Conservation (phyloP, 92 coral and sea anemone species). For the Blastomussa wellsi region DNA sequence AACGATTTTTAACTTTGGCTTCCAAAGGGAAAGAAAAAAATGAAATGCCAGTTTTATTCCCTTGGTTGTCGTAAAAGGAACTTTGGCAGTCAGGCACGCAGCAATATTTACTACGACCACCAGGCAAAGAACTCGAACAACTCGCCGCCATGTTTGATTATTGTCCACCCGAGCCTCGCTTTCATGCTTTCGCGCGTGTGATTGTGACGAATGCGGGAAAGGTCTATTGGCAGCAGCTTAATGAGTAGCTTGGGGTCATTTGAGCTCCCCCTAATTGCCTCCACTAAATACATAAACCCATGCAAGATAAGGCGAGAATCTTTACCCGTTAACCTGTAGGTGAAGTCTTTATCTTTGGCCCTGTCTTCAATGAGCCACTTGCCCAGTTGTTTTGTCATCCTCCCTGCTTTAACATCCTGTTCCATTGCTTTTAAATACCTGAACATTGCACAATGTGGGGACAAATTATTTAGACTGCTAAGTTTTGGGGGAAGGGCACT, state of each 20-base stretch:
- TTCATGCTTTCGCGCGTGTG: no score
- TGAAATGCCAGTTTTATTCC: no score
- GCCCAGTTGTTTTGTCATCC: constrained; percentile 51
- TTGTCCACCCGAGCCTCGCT: no score
- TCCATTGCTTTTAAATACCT: constrained; percentile 48
- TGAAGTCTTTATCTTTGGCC: constrained; percentile 48
- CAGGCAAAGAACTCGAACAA: no score
- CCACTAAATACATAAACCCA: constrained; percentile 64
- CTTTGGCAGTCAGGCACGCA: constrained; percentile 58
- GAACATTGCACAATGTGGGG: constrained; percentile 28
- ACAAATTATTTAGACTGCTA: constrained; percentile 11
- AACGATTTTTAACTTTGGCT: no score
- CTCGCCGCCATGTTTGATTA: no score
- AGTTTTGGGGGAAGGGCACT: constrained; percentile 24
- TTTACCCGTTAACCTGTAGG: constrained; percentile 66
- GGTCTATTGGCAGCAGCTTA: constrained; percentile 50
- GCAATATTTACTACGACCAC: no score
- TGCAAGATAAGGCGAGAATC: constrained; percentile 62
- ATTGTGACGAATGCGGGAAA: no score
- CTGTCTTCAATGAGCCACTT: constrained; percentile 66
- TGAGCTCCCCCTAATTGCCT: constrained; percentile 57
- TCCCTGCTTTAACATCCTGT: constrained; percentile 52
- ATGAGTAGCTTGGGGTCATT: constrained; percentile 39
- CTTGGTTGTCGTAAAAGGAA: no score
- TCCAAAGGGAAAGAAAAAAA: no score